These are phyloP conservation scores for Megaceryle maxima DNA, from an alignment of 2,113 vertebrate genomes.

Conservation along the genomic window DNA sequence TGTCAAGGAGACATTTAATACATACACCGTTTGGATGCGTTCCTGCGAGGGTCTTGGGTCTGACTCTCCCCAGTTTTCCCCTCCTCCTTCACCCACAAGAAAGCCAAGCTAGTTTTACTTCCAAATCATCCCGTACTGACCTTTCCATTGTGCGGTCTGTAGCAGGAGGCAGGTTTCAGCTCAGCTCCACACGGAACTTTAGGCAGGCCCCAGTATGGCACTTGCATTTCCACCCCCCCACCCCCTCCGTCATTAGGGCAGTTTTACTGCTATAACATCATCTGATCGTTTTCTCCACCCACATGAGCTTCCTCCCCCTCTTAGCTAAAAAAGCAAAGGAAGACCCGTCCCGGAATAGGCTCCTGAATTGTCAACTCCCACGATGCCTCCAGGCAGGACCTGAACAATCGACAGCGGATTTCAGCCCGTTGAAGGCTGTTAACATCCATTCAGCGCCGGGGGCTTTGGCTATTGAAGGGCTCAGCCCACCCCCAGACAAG, in stretches of 20 bases:
- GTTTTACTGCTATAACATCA: background rate
- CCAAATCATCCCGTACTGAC: too few relatives aligned
- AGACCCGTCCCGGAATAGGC: background rate
- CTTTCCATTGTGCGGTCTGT: fast-evolving
- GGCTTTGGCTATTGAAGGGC: background rate
- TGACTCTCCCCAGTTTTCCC: background rate
- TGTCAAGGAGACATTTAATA: background rate
- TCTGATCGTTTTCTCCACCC: background rate
- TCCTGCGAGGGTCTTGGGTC: background rate
- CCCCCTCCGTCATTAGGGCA: fast-evolving
- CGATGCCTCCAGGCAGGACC: background rate
- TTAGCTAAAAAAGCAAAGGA: background rate
- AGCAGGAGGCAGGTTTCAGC: background rate
- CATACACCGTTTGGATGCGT: background rate
- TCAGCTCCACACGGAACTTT: background rate
- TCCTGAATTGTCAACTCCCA: background rate
- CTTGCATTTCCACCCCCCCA: background rate
- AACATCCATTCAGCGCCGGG: background rate
- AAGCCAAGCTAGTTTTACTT: background rate
- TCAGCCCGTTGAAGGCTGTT: background rate
- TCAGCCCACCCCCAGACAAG: background rate
- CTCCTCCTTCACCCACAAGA: background rate
- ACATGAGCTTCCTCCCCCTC: fast-evolving
- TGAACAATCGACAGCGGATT: background rate
- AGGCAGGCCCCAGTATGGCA: background rate